These are phyloP conservation scores for Bombyx mori DNA, from an alignment of 1,140 invertebrate species.

Conservation along the genomic window DNA sequence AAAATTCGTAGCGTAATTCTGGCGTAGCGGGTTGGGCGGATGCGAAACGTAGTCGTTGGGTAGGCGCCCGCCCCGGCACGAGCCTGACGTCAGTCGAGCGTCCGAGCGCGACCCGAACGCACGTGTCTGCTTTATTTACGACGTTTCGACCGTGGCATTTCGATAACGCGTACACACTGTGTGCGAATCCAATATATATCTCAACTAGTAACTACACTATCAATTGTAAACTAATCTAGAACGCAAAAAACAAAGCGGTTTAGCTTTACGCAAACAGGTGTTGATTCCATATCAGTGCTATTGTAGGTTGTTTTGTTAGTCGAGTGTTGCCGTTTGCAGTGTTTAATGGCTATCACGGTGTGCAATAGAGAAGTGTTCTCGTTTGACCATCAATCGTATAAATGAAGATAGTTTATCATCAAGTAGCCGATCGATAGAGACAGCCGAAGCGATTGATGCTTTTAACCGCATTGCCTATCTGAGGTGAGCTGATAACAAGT, in stretches of 20 bases:
- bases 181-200: conserved; percentile 1
- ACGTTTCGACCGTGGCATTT: conserved; percentile 10
- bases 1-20: conserved; percentile 43
- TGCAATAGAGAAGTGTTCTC: conserved; percentile 34
- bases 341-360: conserved; percentile 29
- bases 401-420: conserved; percentile 28
- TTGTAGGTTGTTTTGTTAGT: conserved; percentile 39
- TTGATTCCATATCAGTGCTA: conserved; percentile 40
- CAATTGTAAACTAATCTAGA: too few relatives aligned
- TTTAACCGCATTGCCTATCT: conserved; percentile 27
- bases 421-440: conserved; percentile 50
- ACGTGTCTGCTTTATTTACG: conserved; percentile 12
- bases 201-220: too few relatives aligned
- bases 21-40: conserved; percentile 50
- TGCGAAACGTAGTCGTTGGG: conserved; percentile 29
- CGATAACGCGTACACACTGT: conserved; percentile 24
- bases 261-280: conserved; percentile 33
- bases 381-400: conserved; percentile 25
- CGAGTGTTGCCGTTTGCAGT: conserved; percentile 27
- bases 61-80: conserved; percentile 22
- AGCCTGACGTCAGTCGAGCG: conserved; percentile 52
- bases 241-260: neutral
- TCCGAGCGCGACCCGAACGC: conserved; percentile 21
- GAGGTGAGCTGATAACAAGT: conserved; percentile 11
- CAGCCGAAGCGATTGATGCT: conserved; percentile 44